Evolutionary conservation across 2,888 invertebrate genomes (phyloP), one percentile per base, ranked within the genome.

Genomic region (Cerceris rybyensis): DNA sequence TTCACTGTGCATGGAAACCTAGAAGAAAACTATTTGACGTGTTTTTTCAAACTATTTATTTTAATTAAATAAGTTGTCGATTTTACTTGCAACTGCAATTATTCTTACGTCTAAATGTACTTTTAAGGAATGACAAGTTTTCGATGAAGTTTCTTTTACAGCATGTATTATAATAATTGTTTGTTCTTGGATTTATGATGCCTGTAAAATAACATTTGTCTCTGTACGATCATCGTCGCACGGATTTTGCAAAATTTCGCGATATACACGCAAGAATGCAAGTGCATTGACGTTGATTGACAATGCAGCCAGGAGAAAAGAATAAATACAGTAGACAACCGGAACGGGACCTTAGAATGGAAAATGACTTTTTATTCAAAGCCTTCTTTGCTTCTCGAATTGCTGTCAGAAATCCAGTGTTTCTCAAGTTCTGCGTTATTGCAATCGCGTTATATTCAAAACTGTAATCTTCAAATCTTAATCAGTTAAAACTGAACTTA

Each of bases 301-400:
- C 59, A 72, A 68, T 28, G 39, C 52, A 41, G 17, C 28, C 17
- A 5, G 1, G 49, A 78, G 28, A 65, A 16, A 14, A 58, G 54
- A 14, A 39, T 64, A 59, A 71, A 46, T 49, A 42, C 52, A 54
- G 60, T 70, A 70, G 63, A 65, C 50, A 41, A 63, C 50, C 52
- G 43, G 49, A 70, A 75, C 28, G 70, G 65, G 58, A 49, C 43
- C 11, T 58, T 65, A 61, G 74, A 78, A 78, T 76, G 71, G 55
- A 76, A 81, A 75, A 75, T 70, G 42, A 72, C 75, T 63, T 79
- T 49, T 55, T 75, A 75, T 70, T 60, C 79, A 70, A 64, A 67
- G 67, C 59, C 49, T 5, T 50, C 17, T 63, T 69, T 65, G 60
- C 42, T 16, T 59, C 57, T 67, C 28, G 65, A 68, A 42, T 50